These are phyloP conservation scores for Podabrus alpinus DNA, from an alignment of 2,888 invertebrate species.

Conservation along the genomic window DNA sequence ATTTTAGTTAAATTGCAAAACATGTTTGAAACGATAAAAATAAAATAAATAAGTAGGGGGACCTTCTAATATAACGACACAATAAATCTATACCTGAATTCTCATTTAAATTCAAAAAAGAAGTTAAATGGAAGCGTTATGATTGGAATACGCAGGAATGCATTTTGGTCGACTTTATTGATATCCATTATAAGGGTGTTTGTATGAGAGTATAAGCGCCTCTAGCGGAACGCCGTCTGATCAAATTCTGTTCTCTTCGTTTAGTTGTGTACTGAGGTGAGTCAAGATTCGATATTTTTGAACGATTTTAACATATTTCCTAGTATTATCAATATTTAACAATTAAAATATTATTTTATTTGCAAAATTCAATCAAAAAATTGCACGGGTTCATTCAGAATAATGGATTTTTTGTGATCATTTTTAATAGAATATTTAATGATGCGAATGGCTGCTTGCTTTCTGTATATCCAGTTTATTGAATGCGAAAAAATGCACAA, in stretches of 20 bases:
- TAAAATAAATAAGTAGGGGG: background rate
- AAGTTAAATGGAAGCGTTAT: background rate
- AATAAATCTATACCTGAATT: slow-evolving; percentile 3
- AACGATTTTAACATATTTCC: background rate
- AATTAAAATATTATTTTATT: background rate
- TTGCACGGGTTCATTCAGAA: background rate
- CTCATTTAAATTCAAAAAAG: slow-evolving; percentile 2
- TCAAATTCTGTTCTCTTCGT: background rate
- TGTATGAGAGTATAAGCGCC: background rate
- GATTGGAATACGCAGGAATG: background rate
- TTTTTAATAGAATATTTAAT: background rate
- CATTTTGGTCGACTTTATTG: background rate
- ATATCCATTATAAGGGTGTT: background rate
- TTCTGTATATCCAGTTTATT: background rate
- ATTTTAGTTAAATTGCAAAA: background rate
- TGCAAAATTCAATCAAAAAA: background rate
- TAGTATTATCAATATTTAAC: background rate
- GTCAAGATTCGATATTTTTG: background rate
- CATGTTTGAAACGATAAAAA: background rate
- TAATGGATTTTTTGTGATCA: background rate
- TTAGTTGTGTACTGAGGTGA: background rate
- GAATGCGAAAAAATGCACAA: background rate
- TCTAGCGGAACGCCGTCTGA: background rate
- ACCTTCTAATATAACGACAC: background rate
- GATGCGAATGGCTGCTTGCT: background rate